These are phyloP conservation scores for Campaea margaritaria DNA, from an alignment of 2,888 invertebrate genomes.

Conservation along the genomic window DNA sequence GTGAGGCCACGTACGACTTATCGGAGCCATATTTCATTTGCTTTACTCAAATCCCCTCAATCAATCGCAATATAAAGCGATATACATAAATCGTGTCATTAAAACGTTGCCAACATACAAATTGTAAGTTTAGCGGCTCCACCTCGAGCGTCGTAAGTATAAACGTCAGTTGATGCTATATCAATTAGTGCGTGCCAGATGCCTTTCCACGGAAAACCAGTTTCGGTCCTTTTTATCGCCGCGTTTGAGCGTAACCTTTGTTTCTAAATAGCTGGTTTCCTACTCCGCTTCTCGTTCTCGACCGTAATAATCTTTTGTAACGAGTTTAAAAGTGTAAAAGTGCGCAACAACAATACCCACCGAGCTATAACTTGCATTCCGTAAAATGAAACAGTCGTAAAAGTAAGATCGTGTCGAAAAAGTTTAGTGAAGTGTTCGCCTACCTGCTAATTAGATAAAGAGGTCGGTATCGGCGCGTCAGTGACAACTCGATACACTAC, in stretches of 20 bases:
- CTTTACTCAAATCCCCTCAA: constrained; percentile 20
- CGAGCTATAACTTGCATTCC: constrained; percentile 26
- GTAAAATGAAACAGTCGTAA: constrained; percentile 29
- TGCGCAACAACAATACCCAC: constrained; percentile 33
- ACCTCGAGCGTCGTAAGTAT: constrained; percentile 57
- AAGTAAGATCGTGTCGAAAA: constrained; percentile 32
- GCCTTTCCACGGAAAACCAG: constrained; percentile 76
- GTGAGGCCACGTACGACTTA: constrained; percentile 23
- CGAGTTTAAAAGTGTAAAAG: constrained; percentile 40
- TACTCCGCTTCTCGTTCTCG: constrained; percentile 40
- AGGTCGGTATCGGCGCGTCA: constrained; percentile 70
- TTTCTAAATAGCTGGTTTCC: constrained; percentile 57
- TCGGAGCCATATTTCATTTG: constrained; percentile 23
- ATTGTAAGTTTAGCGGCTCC: constrained; percentile 33
- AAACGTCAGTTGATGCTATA: constrained; percentile 71
- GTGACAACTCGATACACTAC: constrained; percentile 73
- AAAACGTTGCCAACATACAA: constrained; percentile 34
- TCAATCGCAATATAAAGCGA: constrained; percentile 32
- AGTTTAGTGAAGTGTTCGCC: constrained; percentile 60
- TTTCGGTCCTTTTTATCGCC: constrained; percentile 72
- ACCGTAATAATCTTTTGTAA: constrained; percentile 39
- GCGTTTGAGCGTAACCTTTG: constrained; percentile 62
- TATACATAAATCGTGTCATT: constrained; percentile 34
- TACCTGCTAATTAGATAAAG: constrained; percentile 83
- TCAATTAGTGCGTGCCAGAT: constrained; percentile 82